phyloP scores from a whole-genome alignment of 2,888 invertebrate species.

The Nomada hirtipes region DNA sequence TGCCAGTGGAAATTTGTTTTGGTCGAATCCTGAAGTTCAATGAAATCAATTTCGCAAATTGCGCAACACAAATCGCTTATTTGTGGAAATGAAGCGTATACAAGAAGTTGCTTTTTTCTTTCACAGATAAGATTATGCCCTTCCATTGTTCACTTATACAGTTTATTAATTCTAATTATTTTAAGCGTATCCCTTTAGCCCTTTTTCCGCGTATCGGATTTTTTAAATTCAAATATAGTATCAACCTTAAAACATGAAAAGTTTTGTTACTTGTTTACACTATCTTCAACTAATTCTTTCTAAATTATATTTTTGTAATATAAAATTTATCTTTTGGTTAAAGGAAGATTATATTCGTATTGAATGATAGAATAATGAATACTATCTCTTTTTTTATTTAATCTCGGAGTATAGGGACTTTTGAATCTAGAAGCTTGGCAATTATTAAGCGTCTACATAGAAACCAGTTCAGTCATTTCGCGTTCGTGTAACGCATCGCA shows the following conservation, averaged over 20 bases:
- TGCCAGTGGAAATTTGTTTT: slow-evolving; percentile 78
- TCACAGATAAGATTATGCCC: neutral
- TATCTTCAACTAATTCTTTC: neutral
- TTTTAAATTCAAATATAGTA: slow-evolving; percentile 19
- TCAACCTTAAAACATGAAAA: neutral
- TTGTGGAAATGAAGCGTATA: slow-evolving; percentile 60
- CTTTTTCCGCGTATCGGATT: neutral
- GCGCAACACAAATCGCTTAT: slow-evolving; percentile 70
- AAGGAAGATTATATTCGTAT: no score
- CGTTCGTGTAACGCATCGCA: neutral
- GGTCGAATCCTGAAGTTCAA: slow-evolving; percentile 71
- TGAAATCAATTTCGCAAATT: slow-evolving; percentile 71
- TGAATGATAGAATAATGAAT: no score
- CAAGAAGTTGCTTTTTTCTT: slow-evolving; percentile 3
- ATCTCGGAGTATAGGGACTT: neutral
- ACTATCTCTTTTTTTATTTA: no score
- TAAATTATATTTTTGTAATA: neutral
- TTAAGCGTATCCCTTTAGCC: neutral
- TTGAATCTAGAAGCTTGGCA: neutral
- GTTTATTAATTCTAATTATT: neutral
- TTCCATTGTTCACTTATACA: slow-evolving; percentile 43
- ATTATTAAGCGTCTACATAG: neutral
- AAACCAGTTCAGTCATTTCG: neutral
- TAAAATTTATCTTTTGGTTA: neutral
- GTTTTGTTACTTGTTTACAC: neutral